Evolutionary conservation across 2,113 vertebrate species (phyloP).

Genomic region (Ammospiza nelsoni): DNA sequence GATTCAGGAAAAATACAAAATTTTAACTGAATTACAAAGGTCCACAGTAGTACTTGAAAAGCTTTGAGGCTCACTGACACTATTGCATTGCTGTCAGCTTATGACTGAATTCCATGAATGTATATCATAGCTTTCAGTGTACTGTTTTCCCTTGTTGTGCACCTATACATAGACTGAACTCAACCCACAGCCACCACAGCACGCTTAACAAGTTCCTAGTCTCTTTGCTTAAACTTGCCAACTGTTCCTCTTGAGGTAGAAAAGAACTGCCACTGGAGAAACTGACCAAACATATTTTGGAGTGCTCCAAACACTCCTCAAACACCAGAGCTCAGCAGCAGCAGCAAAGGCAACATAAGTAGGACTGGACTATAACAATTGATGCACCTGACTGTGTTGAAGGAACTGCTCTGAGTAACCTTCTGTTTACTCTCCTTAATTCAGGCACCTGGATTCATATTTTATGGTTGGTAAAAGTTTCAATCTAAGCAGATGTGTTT

Average conservation of each 20-base stretch:
- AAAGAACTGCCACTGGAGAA: neutral
- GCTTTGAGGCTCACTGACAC: neutral
- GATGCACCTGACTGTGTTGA: neutral
- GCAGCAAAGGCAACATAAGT: neutral
- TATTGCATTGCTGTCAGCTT: neutral
- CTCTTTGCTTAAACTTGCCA: neutral
- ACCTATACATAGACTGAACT: neutral
- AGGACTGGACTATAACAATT: neutral
- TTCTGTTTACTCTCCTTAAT: neutral
- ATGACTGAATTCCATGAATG: neutral
- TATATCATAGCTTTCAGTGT: neutral
- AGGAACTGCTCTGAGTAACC: neutral
- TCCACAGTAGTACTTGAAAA: neutral
- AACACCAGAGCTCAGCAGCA: neutral
- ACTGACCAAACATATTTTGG: neutral
- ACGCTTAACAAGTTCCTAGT: neutral
- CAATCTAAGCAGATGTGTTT: neutral
- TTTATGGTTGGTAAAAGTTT: neutral
- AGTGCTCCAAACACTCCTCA: neutral
- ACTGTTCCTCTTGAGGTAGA: neutral
- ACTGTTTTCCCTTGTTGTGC: neutral
- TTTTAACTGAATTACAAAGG: neutral
- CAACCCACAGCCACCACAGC: neutral
- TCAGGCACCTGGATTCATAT: neutral
- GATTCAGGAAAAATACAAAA: neutral